Percentiles rank a stretch among this genome's conserved stretches.
phyloP scores from a whole-genome alignment of 2,888 invertebrate genomes.

The Acleris literana region DNA sequence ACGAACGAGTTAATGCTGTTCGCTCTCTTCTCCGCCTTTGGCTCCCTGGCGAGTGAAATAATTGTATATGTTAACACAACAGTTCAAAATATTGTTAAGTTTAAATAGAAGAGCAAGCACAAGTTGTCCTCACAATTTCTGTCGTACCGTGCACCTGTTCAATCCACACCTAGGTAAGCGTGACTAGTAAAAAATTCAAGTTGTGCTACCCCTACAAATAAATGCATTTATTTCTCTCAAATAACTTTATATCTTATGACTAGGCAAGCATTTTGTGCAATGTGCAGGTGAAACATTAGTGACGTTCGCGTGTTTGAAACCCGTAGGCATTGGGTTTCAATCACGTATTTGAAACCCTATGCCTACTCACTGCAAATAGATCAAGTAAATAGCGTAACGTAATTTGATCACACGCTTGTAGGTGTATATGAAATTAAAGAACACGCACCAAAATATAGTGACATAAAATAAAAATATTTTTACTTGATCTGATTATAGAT shows the following conservation, averaged over 20 bases:
- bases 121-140: too few species aligned
- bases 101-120: too few species aligned
- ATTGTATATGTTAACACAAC: slow-evolving; percentile 25
- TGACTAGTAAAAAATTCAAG: neutral
- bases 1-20: slow-evolving; percentile 93
- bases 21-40: slow-evolving; percentile 93
- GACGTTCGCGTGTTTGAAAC: slow-evolving; percentile 48
- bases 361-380: slow-evolving; percentile 30
- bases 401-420: neutral
- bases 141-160: too few species aligned
- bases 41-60: slow-evolving; percentile 84
- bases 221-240: slow-evolving; percentile 12
- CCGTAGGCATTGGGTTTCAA: too few species aligned
- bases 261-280: slow-evolving; percentile 56
- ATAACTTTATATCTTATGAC: slow-evolving; percentile 40
- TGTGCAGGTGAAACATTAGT: slow-evolving; percentile 71
- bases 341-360: slow-evolving; percentile 48
- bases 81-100: too few species aligned
- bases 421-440: too few species aligned
- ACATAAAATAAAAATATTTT: too few species aligned
- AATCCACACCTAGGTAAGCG: too few species aligned
- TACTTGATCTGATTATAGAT: slow-evolving; percentile 5
- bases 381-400: slow-evolving; percentile 13
- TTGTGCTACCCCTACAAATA: neutral
- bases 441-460: too few species aligned